Conservation (phyloP, 2,888 invertebrate genomes). For the Cerceris ruficornis region DNA sequence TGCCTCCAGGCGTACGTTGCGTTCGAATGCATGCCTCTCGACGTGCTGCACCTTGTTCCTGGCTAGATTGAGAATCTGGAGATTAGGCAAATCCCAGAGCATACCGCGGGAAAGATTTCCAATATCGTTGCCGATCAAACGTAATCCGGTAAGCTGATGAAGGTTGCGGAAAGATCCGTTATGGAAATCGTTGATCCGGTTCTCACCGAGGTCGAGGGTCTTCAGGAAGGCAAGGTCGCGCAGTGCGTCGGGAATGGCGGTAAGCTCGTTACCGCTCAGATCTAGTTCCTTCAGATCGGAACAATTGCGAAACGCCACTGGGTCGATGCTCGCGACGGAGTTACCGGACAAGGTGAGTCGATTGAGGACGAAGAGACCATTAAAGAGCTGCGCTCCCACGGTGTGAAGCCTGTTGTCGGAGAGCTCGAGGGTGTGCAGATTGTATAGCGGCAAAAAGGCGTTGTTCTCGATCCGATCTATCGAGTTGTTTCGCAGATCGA, state of each 20-base stretch:
- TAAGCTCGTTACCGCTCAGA: conserved; percentile 92
- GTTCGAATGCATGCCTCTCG: conserved; percentile 91
- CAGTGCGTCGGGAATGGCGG: conserved; percentile 91
- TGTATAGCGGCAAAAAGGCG: conserved; percentile 93
- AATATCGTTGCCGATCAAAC: conserved; percentile 94
- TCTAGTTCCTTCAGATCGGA: conserved; percentile 94
- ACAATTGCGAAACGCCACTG: conserved; percentile 93
- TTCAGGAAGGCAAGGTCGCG: conserved; percentile 92
- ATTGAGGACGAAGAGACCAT: conserved; percentile 91
- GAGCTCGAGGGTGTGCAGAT: conserved; percentile 93
- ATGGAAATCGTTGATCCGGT: conserved; percentile 91
- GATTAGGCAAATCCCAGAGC: conserved; percentile 92
- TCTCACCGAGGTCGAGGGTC: conserved; percentile 95
- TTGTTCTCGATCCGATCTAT: conserved; percentile 95
- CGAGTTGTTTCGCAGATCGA: conserved; percentile 93
- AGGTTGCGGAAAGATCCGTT: conserved; percentile 94
- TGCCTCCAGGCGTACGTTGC: conserved; percentile 91
- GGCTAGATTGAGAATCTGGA: conserved; percentile 94
- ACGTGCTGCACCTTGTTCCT: conserved; percentile 94
- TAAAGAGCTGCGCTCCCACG: conserved; percentile 91
- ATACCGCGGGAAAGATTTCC: conserved; percentile 92
- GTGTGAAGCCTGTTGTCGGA: conserved; percentile 93
- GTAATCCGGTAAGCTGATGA: conserved; percentile 92
- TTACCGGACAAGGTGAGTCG: conserved; percentile 94
- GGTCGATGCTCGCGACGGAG: conserved; percentile 89